Base-by-base conservation (phyloP, 2,888 invertebrate species). In the Mesorhabditis sp. region DNA sequence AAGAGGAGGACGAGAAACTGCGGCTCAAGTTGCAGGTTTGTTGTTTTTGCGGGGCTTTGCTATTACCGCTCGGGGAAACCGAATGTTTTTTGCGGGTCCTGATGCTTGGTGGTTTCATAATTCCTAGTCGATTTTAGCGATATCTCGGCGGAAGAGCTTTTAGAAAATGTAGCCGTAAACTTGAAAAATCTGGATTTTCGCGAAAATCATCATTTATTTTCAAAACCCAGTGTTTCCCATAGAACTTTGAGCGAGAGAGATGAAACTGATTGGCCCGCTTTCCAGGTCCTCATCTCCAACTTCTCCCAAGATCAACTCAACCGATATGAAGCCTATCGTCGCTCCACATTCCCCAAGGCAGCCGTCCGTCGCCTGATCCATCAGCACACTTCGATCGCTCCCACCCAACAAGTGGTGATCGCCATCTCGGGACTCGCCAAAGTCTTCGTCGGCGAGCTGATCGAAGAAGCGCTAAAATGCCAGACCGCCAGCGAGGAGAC, bases 381-480 rank as follows among this genome's bases (percentile, higher is more conserved):
- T 88, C 95, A 95, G 0, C 94, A 96, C 71, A 95, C 97, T 0
- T 96, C 96, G 0, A 92, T 93, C 5, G 58, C 61, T 0, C 94
- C 97, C 0, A 94, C 95, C 0, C 97, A 97, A 86, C 97, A 97
- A 89, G 97, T 97, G 66, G 96, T 98, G 0, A 98, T 99, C 83
- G 97, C 98, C 0, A 96, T 99, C 93, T 94, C 98, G 15, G 98
- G 98, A 41, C 95, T 97, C 82, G 94, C 97, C 2, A 98, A 98
- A 79, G 77, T 99, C 0, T 98, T 96, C 89, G 95, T 96, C 10
- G 98, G 97, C 41, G 98, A 99, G 89, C 91, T 99, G 71, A 94
- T 98, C 4, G 98, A 99, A 89, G 95, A 95, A 91, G 95, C 80
- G 0, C 66, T 77, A 15, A 78, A 79, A 63, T 15, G 78, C 4